Evolutionary conservation across 2,113 vertebrate genomes (phyloP).

Genomic region (Electrona antarctica): DNA sequence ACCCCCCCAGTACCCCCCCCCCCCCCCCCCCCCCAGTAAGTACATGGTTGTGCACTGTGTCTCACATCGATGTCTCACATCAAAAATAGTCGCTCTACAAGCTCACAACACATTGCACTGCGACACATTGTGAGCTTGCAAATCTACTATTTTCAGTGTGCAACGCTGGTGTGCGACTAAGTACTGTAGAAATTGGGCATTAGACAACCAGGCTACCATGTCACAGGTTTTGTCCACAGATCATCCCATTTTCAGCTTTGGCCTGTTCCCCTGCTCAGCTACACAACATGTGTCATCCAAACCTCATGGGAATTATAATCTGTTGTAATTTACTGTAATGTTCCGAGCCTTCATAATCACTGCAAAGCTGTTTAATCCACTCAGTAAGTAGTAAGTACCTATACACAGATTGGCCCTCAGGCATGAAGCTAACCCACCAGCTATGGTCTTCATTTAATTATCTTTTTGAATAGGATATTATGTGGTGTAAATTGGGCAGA

Average conservation of each 20-base stretch:
- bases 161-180: too few species aligned
- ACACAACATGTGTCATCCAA: constrained; percentile 6
- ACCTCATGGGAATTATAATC: constrained; percentile 31
- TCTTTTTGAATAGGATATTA: neutral
- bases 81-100: too few species aligned
- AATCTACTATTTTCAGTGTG: too few species aligned
- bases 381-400: constrained; percentile 28
- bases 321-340: constrained; percentile 52
- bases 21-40: too few species aligned
- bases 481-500: neutral
- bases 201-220: constrained; percentile 36
- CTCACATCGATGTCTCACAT: too few species aligned
- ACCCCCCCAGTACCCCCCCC: too few species aligned
- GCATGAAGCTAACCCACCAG: neutral
- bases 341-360: constrained; percentile 51
- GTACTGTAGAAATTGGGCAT: neutral
- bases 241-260: constrained; percentile 42
- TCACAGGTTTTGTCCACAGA: constrained; percentile 27
- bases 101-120: too few species aligned
- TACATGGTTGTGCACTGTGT: too few species aligned
- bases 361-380: constrained; percentile 55
- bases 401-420: constrained; percentile 12
- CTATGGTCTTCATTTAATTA: constrained; percentile 5
- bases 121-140: too few species aligned
- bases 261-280: neutral